These are phyloP conservation scores for Neosilurus mollespiculum DNA, from an alignment of 2,797 vertebrate species.

Conservation along the genomic window DNA sequence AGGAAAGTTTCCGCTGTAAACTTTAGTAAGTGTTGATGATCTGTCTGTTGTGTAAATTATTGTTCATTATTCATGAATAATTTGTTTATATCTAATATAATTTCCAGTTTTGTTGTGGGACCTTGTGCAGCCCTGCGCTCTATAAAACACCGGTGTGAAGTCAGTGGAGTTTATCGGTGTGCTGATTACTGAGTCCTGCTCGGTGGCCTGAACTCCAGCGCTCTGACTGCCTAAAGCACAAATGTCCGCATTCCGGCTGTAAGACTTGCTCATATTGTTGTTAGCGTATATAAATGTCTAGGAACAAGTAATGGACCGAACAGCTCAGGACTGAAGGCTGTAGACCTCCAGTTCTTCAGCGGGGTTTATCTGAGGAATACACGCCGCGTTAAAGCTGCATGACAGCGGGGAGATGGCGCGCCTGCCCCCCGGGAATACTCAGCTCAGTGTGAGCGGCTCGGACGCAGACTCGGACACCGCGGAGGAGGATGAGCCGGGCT, in stretches of 20 bases:
- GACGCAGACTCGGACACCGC: conserved; percentile 85
- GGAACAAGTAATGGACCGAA: background rate
- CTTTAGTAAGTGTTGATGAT: conserved; percentile 41
- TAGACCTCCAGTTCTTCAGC: background rate
- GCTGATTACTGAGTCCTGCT: background rate
- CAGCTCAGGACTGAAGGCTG: background rate
- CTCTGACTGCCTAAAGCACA: background rate
- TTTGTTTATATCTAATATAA: background rate
- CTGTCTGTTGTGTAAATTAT: background rate
- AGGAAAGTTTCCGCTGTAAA: conserved; percentile 62
- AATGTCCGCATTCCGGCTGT: background rate
- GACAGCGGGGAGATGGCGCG: conserved; percentile 58
- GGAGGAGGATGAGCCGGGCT: conserved; percentile 79
- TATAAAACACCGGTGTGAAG: background rate
- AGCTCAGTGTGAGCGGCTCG: conserved; percentile 77
- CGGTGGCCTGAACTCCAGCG: background rate
- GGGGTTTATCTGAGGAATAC: background rate
- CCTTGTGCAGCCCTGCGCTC: background rate
- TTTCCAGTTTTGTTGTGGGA: background rate
- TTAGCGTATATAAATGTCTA: background rate
- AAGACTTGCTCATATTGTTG: background rate
- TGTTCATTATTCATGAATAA: background rate
- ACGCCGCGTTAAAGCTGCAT: background rate
- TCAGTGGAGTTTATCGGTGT: background rate
- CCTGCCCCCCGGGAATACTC: conserved; percentile 49